A percentile compares a stretch with the other conserved stretches of the same genome.
phyloP scores from a whole-genome alignment of 53 echinoderm and acorn worm genomes.

The Arbacia lixula region DNA sequence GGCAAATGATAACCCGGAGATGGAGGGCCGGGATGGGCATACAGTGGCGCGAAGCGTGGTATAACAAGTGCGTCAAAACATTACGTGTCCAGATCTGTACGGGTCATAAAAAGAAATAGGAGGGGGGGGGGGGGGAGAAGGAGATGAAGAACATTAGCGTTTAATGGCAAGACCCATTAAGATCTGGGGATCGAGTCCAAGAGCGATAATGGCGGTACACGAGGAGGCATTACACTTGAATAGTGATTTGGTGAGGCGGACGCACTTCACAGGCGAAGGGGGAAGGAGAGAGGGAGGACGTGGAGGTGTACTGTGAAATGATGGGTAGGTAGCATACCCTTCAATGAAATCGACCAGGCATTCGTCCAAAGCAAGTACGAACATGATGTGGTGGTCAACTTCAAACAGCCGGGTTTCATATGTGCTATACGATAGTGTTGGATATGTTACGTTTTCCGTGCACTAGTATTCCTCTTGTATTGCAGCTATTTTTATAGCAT shows the following conservation, averaged over 20 bases:
- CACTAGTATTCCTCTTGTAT: too few species aligned
- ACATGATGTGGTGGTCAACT: too few species aligned
- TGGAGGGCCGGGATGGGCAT: not conserved
- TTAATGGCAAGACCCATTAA: conserved; percentile 23
- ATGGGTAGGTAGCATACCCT: too few species aligned
- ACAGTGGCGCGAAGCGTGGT: conserved; percentile 15
- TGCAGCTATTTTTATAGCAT: too few species aligned
- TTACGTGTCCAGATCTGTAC: conserved; percentile 16
- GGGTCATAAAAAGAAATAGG: not conserved
- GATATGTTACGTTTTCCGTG: too few species aligned
- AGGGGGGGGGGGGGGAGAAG: not conserved
- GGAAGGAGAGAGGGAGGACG: not conserved
- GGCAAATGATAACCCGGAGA: too few species aligned
- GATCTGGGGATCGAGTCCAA: conserved; percentile 14
- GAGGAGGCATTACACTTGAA: conserved; percentile 34
- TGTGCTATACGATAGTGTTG: too few species aligned
- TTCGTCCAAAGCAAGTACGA: too few species aligned
- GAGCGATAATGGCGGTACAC: not conserved
- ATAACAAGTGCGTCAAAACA: conserved; percentile 40
- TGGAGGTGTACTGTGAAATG: too few species aligned
- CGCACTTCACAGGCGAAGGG: not conserved
- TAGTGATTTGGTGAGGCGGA: conserved; percentile 18
- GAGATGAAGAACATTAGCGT: conserved; percentile 16
- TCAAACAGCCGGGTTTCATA: too few species aligned
- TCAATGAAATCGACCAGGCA: too few species aligned